phyloP scores from a whole-genome alignment of 2,888 invertebrate species.

The Caenorhabditis plicata region DNA sequence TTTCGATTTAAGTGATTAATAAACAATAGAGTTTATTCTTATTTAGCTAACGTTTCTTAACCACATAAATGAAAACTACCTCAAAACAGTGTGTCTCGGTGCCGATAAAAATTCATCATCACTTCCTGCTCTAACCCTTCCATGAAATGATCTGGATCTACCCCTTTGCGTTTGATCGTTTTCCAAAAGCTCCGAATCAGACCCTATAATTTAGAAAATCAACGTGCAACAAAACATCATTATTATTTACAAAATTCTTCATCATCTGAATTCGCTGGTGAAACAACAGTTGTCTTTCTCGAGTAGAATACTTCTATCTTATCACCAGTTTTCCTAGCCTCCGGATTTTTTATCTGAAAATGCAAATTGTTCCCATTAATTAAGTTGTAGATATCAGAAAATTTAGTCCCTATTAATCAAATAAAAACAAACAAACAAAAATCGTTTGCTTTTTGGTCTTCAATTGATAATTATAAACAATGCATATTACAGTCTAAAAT shows the following conservation, averaged over 20 bases:
- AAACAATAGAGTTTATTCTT: too few species aligned
- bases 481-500: too few species aligned
- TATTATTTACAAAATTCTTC: constrained; percentile 38
- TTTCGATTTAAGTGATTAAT: too few species aligned
- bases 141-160: constrained; percentile 26
- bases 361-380: too few species aligned
- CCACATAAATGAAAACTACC: too few species aligned
- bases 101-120: constrained; percentile 23
- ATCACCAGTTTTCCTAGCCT: constrained; percentile 42
- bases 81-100: constrained; percentile 24
- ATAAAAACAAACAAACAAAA: too few species aligned
- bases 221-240: constrained; percentile 4
- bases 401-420: too few species aligned
- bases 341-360: constrained; percentile 43
- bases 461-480: too few species aligned
- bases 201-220: constrained; percentile 4
- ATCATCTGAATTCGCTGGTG: constrained; percentile 54
- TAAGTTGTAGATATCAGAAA: too few species aligned
- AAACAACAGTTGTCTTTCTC: constrained; percentile 46
- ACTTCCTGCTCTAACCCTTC: constrained; percentile 24
- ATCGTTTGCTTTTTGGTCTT: too few species aligned
- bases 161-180: constrained; percentile 13
- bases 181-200: constrained; percentile 40
- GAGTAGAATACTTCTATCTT: constrained; percentile 43
- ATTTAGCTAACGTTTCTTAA: too few species aligned